Conservation (phyloP, 1,140 invertebrate genomes). For the Bilobella aurantiaca region DNA sequence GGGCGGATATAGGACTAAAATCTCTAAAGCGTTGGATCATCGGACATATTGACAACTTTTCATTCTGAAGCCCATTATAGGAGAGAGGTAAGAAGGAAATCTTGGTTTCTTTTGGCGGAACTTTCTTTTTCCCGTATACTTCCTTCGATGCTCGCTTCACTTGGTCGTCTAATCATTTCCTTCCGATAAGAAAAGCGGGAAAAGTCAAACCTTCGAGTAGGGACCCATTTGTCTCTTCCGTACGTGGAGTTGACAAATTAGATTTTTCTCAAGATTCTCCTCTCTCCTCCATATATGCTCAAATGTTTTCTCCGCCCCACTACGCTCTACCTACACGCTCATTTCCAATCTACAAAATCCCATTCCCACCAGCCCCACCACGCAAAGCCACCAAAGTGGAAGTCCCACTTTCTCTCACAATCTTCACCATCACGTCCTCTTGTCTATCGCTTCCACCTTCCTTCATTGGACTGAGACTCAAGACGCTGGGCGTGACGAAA, state of each 20-base stretch:
- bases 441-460: neutral
- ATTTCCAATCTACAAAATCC: neutral
- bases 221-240: conserved; percentile 32
- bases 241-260: conserved; percentile 33
- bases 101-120: too few relatives aligned
- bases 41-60: too few relatives aligned
- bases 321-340: neutral
- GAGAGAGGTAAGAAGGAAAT: neutral
- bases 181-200: conserved; percentile 12
- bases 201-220: conserved; percentile 19
- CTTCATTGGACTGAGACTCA: neutral
- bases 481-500: neutral
- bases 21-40: too few relatives aligned
- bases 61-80: neutral
- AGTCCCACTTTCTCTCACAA: neutral
- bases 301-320: neutral
- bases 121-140: neutral
- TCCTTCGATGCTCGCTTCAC: conserved; percentile 1
- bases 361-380: neutral
- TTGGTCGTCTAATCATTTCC: conserved; percentile 22
- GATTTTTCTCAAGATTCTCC: conserved; percentile 19
- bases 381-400: neutral
- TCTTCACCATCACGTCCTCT: neutral
- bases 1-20: too few relatives aligned
- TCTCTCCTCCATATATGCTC: neutral